Conservation (phyloP, 1,140 invertebrate species). For the Muscidifurax raptorellus region DNA sequence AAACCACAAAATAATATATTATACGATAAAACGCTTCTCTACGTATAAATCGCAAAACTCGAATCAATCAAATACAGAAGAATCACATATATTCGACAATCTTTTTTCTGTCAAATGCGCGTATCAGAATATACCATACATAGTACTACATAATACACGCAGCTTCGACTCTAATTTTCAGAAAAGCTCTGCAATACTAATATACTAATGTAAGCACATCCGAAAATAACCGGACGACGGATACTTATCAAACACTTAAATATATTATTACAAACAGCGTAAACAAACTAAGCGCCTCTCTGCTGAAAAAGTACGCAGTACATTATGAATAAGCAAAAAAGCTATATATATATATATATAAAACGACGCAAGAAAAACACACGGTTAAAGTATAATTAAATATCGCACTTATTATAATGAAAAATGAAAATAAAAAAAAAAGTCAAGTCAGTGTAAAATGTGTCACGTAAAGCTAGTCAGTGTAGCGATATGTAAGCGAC, state of each 20-base stretch:
- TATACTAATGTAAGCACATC: background rate
- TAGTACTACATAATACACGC: no score
- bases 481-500: constrained; percentile 18
- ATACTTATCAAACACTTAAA: background rate
- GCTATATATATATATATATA: background rate
- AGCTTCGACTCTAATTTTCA: background rate
- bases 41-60: background rate
- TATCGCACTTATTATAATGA: background rate
- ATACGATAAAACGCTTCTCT: background rate
- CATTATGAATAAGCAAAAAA: background rate
- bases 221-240: background rate
- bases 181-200: background rate
- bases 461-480: constrained; percentile 25
- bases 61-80: background rate
- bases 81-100: constrained; percentile 21
- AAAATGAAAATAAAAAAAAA: background rate
- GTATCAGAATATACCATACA: no score
- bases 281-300: background rate
- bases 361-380: background rate
- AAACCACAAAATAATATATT: background rate
- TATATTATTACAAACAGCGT: background rate
- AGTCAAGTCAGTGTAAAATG: constrained; percentile 34
- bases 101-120: background rate
- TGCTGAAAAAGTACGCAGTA: background rate
- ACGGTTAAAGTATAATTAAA: background rate